Conservation (phyloP, 2,888 invertebrate species). For the Colostygia pectinataria region DNA sequence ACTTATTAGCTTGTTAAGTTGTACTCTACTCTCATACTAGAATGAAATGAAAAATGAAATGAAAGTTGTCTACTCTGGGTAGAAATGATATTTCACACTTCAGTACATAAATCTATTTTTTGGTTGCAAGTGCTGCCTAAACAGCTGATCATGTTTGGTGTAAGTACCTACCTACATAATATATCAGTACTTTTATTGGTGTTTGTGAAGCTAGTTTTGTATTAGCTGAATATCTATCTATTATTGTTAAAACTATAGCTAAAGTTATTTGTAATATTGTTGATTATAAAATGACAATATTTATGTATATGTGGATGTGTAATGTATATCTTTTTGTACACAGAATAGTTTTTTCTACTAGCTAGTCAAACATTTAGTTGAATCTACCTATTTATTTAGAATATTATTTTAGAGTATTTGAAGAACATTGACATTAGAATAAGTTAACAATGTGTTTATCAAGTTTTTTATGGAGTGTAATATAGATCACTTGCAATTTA, state of each 20-base stretch:
- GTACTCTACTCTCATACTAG: no score
- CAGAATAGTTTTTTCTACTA: constrained; percentile 39
- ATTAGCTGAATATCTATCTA: constrained; percentile 10
- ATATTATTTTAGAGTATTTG: constrained; percentile 45
- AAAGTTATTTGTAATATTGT: constrained; percentile 25
- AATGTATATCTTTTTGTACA: constrained; percentile 10
- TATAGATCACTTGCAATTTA: constrained; percentile 56
- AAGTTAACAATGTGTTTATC: constrained; percentile 55
- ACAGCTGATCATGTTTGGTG: no score
- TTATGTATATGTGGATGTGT: constrained; percentile 22
- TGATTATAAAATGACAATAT: constrained; percentile 32
- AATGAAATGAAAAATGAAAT: no score
- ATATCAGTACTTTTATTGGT: no score
- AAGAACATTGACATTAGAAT: constrained; percentile 45
- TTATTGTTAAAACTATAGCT: constrained; percentile 8
- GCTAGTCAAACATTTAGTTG: constrained; percentile 62
- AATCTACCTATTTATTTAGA: constrained; percentile 40
- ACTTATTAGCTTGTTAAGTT: not conserved
- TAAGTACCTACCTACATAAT: no score
- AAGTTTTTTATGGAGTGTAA: constrained; percentile 62
- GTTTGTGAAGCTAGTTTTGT: constrained; percentile 9
- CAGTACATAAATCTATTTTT: no score
- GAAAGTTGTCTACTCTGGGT: no score
- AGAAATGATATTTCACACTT: no score
- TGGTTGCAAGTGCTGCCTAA: no score